Base-by-base conservation (phyloP, 2,797 vertebrate species). In the Acanthurus lineatus region DNA sequence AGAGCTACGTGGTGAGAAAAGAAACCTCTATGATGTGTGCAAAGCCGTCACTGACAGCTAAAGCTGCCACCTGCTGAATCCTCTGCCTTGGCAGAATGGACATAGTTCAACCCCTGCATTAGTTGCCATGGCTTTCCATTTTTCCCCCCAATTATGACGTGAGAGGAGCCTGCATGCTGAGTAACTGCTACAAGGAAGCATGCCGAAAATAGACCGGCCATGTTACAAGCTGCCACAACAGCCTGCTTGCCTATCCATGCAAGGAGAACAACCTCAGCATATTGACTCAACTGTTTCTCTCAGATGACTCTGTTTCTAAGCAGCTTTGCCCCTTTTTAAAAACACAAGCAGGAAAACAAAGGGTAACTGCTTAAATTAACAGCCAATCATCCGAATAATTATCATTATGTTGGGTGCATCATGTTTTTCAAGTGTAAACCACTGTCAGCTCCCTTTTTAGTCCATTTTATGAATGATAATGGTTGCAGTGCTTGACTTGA, bases 91-190 rank as follows among this genome's bases (percentile, higher is more conserved):
- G 71, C 74, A 84, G 82, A 85, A 85, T 44, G 89, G 92, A 90
- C 90, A 79, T 88, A 78, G 77, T 91, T 91, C 84, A 90, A 90
- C 83, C 90, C 79, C 87, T 93, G 87, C 90, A 92, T 94, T 94
- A 92, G 94, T 95, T 95, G 92, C 94, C 93, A 95, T 94, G 90
- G 93, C 82, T 93, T 94, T 93, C 92, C 85, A 83, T 85, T 88
- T 81, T 63, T 17, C 28, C n/a, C 65, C 70, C 81, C 92, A 93
- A 92, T 93, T 91, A 89, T 94, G 93, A 95, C 90, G 90, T 76
- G 79, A 89, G 88, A 92, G 87, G 80, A 91, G 86, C 88, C 89
- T 88, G 87, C 94, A 90, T 90, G 92, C 92, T 93, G 93, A 94
- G 91, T 88, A 93, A 94, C 92, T 88, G 93, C 93, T 93, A 92